Evolutionary conservation across 2,113 vertebrate genomes (phyloP), one percentile per base, ranked within the genome.

Genomic region (Mesitornis unicolor): DNA sequence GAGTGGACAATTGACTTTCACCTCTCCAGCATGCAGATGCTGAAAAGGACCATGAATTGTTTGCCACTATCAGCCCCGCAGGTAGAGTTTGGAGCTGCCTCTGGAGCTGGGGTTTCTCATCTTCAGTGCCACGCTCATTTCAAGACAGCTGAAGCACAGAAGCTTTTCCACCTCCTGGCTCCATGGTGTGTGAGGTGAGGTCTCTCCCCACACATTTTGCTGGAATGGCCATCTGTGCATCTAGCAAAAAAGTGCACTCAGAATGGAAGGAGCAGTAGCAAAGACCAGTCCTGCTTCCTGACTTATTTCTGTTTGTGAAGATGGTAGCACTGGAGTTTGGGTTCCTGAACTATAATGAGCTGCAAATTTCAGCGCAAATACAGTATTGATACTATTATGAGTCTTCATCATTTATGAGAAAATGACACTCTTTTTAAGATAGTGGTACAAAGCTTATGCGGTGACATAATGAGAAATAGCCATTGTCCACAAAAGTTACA

Each of bases 101-200:
- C 88, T 85, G 88, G 82, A 92, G 88, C 91, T 93, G 82, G 85
- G 93, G 85, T 9, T 75, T 78, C 93, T 42, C 61, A 6, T 53
- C 65, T 79, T 65, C 85, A 63, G 35, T 63, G 16, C 2, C 77
- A 28, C 18, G 5, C 14, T 43, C 25, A 25, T 36, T 61, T 48
- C n/a, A 67, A 40, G 40, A 5, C 42, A 28, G 15, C 3, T 25
- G 59, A 38, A 31, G 25, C 33, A 45, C 33, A 22, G 35, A 47
- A 33, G 16, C 7, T 15, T 31, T 25, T 15, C 60, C 64, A 50
- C 4, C 54, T 53, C 36, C 77, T 48, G 70, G 7, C 20, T 40
- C 47, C 9, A 1, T 11, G 21, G 11, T 21, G 16, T 29, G 8
- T 15, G 26, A 75, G 16, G 36, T 28, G n/a, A 65, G 24, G 16